Base-by-base conservation (phyloP, 1,140 invertebrate species). In the Agraylea sexmaculata region DNA sequence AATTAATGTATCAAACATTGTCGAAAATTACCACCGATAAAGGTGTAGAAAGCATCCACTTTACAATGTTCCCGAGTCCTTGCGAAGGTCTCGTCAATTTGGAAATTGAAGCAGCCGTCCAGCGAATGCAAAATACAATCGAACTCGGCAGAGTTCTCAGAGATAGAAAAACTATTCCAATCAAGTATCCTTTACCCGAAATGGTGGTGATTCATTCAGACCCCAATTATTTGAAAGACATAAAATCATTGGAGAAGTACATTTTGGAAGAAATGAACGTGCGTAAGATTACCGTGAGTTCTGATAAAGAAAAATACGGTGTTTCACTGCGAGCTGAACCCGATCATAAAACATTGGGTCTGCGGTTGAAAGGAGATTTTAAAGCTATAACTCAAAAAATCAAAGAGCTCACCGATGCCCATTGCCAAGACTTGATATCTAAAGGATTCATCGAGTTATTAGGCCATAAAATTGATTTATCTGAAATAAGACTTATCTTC, bases 121-220 rank as follows among this genome's bases (percentile, higher is more conserved):
- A 77, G 22, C 69, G 78, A 48, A 96, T 99, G 92, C 94, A 99
- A 68, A 78, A 77, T 13, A 83, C 98, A 6, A 89, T 99, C 47
- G 93, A 98, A 59, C 59, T 98, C 3, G 94, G 92, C 4, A 73
- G 96, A 47, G 77, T 96, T 7, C 67, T 97, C 31, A 68, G 96
- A 37, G 95, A 99, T 56, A 73, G 92, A 21, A 88, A 89, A 60
- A 94, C 86, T 1, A 73, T 97, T 39, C 93, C 94, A 0, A 73
- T 95, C 0, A 98, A 98, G 67, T 97, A 96, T 69, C 96, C 96
- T 0, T 62, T 99, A 33, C 89, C 87, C 12, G 93, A 98, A 70
- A 76, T 98, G 36, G 81, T 98, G 18, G 80, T 98, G 4, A 90
- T 99, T 46, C 84, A 96, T 57, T 81, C 88, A 50, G 83, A 95